Conservation (phyloP, 1,140 invertebrate genomes). For the Penaeus chinensis region DNA sequence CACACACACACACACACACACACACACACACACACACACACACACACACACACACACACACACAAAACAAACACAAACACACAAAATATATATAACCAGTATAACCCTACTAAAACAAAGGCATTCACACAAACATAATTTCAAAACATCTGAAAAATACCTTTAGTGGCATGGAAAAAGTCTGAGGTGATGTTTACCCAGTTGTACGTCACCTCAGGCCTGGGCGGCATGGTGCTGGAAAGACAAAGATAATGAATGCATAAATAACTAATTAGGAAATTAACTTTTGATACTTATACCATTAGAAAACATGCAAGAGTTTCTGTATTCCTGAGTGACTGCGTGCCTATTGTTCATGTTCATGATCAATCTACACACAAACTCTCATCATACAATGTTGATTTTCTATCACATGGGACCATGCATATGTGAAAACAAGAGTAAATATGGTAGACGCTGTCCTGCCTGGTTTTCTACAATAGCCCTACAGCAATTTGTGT, state of each 20-base stretch:
- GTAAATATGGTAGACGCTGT: background rate
- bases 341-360: too few species aligned
- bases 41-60: too few species aligned
- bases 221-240: constrained; percentile 51
- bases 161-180: constrained; percentile 81
- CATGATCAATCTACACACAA: too few species aligned
- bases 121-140: too few species aligned
- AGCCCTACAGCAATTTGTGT: background rate
- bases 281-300: background rate
- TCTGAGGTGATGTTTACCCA: constrained; percentile 83
- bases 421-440: background rate
- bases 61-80: too few species aligned
- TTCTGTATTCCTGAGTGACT: too few species aligned
- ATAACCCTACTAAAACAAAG: too few species aligned
- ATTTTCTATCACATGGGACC: too few species aligned
- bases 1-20: too few species aligned
- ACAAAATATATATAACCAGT: too few species aligned
- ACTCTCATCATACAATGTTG: too few species aligned
- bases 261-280: background rate
- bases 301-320: background rate
- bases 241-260: background rate
- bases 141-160: constrained; percentile 69
- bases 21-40: too few species aligned
- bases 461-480: background rate
- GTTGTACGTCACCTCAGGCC: constrained; percentile 70